phyloP scores from a whole-genome alignment of 2,113 vertebrate species.

The Gallinago undulata region DNA sequence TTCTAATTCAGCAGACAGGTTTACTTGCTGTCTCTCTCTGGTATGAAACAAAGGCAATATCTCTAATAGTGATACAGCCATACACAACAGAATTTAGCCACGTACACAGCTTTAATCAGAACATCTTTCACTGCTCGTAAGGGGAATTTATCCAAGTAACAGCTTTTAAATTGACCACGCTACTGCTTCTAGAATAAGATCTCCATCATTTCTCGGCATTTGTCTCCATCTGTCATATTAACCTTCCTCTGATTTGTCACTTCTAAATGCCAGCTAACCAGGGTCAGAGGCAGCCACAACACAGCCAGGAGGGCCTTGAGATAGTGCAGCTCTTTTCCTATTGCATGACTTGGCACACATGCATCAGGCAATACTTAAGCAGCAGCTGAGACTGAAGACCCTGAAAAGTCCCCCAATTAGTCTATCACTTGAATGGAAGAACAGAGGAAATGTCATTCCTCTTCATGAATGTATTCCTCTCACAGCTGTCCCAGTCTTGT shows the following conservation, averaged over 20 bases:
- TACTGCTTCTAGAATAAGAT: background rate
- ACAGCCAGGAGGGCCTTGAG: background rate
- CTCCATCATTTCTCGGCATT: background rate
- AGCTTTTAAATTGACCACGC: background rate
- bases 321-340: background rate
- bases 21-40: background rate
- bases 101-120: conserved; percentile 36
- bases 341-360: background rate
- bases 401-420: background rate
- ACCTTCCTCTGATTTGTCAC: background rate
- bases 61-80: background rate
- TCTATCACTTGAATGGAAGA: background rate
- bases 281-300: background rate
- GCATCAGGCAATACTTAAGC: accelerated
- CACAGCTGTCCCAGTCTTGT: background rate
- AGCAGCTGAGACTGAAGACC: background rate
- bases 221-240: conserved; percentile 4
- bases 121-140: background rate
- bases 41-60: background rate
- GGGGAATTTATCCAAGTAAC: conserved; percentile 9
- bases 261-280: background rate
- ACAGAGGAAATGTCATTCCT: background rate
- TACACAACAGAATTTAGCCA: conserved; percentile 13
- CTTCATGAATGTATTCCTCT: background rate
- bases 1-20: background rate